A percentile compares a stretch with the other conserved stretches of the same genome.
Conservation (phyloP, 2,797 vertebrate species). For the Pangasius djambal region DNA sequence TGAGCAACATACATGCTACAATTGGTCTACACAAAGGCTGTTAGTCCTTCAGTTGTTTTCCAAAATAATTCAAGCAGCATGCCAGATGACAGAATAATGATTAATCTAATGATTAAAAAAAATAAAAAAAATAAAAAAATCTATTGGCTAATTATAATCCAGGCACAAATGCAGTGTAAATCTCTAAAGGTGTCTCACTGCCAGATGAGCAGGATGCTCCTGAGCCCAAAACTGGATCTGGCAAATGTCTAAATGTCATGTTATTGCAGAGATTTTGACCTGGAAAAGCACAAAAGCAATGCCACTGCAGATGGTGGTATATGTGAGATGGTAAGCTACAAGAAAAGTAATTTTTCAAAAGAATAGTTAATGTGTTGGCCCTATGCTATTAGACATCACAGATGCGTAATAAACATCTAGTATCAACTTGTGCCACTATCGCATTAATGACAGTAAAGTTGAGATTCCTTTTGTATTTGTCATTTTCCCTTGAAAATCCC, state of each 20-base stretch:
- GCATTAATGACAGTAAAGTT: not conserved
- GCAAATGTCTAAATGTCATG: constrained; percentile 9
- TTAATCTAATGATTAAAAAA: not conserved
- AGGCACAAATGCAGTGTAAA: not conserved
- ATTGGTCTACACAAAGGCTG: not conserved
- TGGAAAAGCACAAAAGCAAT: not conserved
- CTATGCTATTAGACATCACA: not conserved
- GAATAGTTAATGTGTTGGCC: not conserved
- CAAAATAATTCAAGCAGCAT: not conserved
- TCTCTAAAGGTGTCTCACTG: not conserved
- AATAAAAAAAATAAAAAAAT: not conserved
- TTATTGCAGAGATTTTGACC: not conserved
- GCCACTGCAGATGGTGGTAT: not conserved
- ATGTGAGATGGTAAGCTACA: not conserved
- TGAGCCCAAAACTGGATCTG: not conserved
- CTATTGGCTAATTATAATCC: not conserved
- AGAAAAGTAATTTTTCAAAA: not conserved
- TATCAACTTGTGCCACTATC: not conserved
- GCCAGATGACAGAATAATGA: not conserved
- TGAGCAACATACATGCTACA: not conserved
- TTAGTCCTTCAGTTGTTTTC: not conserved
- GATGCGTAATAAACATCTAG: not conserved
- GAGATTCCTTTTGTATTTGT: not conserved
- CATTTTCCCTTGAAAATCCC: not conserved
- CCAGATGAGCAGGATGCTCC: constrained; percentile 6